Evolutionary conservation across 2,888 invertebrate species (phyloP).

Genomic region (Andrena flavipes): DNA sequence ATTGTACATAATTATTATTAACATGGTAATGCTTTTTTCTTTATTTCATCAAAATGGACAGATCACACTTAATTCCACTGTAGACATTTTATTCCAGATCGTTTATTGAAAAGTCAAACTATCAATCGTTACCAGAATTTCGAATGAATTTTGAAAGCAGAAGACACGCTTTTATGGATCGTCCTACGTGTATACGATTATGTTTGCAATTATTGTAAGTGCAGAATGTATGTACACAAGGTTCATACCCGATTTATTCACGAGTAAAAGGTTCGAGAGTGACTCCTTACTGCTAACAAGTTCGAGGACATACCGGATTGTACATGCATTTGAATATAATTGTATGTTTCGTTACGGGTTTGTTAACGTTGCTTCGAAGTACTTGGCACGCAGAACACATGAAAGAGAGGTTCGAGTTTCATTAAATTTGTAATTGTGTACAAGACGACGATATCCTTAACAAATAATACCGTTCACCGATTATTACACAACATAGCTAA

Average conservation of each 20-base stretch:
- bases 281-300: constrained; percentile 45
- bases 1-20: too few species aligned
- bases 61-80: too few species aligned
- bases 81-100: too few species aligned
- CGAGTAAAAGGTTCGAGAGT: constrained; percentile 38
- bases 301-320: constrained; percentile 49
- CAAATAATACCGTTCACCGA: constrained; percentile 1
- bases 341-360: constrained; percentile 34
- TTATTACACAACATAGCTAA: constrained; percentile 14
- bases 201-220: constrained; percentile 29
- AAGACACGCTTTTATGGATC: constrained; percentile 20
- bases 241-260: constrained; percentile 32
- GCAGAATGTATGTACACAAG: constrained; percentile 45
- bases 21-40: too few species aligned
- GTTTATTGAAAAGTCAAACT: not conserved
- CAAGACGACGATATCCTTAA: not conserved
- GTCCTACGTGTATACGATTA: constrained; percentile 15
- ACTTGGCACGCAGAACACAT: constrained; percentile 62
- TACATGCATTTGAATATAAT: constrained; percentile 53
- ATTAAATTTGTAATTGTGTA: constrained; percentile 15
- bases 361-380: constrained; percentile 49
- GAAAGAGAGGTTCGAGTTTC: constrained; percentile 34
- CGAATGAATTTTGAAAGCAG: not conserved
- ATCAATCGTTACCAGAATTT: not conserved
- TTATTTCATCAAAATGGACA: too few species aligned